A percentile compares a stretch with the other conserved stretches of the same genome.
Evolutionary conservation across 2,113 vertebrate genomes (phyloP).

Genomic region (Geococcyx californianus): DNA sequence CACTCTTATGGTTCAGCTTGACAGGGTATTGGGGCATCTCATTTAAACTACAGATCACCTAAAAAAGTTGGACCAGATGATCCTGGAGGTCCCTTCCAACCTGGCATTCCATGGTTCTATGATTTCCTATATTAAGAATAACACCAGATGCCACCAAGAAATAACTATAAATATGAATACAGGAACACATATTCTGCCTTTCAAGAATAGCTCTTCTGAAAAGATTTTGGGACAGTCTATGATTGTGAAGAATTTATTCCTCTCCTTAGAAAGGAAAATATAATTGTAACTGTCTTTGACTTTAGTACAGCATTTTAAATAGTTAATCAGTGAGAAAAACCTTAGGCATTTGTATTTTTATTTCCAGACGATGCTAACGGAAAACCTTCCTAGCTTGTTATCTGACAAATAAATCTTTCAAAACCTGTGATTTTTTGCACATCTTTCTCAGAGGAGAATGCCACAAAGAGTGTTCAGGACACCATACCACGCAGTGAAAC

Average conservation of each 20-base stretch:
- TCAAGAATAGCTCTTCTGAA: background rate
- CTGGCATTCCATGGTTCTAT: too few relatives aligned
- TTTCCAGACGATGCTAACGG: background rate
- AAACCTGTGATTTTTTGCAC: background rate
- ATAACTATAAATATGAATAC: background rate
- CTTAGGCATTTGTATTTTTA: background rate
- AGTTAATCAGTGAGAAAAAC: background rate
- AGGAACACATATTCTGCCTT: background rate
- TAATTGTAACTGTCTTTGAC: background rate
- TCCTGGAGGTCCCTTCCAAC: too few relatives aligned
- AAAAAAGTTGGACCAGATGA: too few relatives aligned
- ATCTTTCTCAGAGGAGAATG: background rate
- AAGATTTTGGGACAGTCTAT: background rate
- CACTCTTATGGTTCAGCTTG: too few relatives aligned
- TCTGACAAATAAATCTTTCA: background rate
- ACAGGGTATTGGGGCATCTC: too few relatives aligned
- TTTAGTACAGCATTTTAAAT: background rate
- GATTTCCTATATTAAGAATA: background rate
- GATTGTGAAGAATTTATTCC: background rate
- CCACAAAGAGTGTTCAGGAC: background rate
- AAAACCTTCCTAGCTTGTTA: background rate
- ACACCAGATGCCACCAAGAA: background rate
- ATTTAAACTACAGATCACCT: too few relatives aligned
- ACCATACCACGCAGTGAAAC: background rate
- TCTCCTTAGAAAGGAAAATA: background rate